Base-by-base conservation (phyloP, 2,888 invertebrate species). In the Cantharis lateralis region DNA sequence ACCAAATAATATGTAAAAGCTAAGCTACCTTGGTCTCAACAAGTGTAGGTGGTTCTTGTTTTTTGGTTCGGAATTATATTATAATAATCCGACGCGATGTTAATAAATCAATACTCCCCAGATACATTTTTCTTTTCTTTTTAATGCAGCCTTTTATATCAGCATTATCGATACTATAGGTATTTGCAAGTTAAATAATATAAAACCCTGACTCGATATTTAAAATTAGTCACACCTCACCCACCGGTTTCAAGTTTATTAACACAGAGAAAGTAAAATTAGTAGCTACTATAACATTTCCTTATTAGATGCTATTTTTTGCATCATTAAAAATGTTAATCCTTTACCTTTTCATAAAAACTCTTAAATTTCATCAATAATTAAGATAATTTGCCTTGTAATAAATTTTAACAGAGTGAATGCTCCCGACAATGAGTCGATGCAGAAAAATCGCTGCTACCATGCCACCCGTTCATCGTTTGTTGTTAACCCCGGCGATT, bases 1-100 rank as follows among this genome's bases (percentile, higher is more conserved):
- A 75, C 75, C 61, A 75, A 75, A 72, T 66, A 73, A 66, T 24
- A 24, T 66, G 24, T 20, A 20, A n/a, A 66, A 66, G 20, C 64
- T 66, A 24, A 66, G 24, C 64, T 24, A n/a, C 64, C 64, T 66
- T 66, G 64, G 20, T 20, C 24, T 18, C 13, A 20, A 66, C 64
- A 11, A 64, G 64, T 66, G 64, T 48, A 48, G 64, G 64, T 66
- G 64, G 64, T 66, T 66, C 48, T 48, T 48, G 48, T n/a, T 48
- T 24, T 48, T 48, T 48, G 48, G n/a, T 48, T 48, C 48, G 5
- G 48, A 48, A 48, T 48, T n/a, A 48, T 48, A 32, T 32, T 32
- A 48, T n/a, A 48, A 48, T 48, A 48, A 48, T 48, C 48, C 48
- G 48, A 9, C n/a, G 48, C n/a, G 48, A 48, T n/a, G 48, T n/a